Evolutionary conservation across 2,113 vertebrate species (phyloP), one percentile per base, ranked within the genome.

Genomic region (Stigmatopora nigra): DNA sequence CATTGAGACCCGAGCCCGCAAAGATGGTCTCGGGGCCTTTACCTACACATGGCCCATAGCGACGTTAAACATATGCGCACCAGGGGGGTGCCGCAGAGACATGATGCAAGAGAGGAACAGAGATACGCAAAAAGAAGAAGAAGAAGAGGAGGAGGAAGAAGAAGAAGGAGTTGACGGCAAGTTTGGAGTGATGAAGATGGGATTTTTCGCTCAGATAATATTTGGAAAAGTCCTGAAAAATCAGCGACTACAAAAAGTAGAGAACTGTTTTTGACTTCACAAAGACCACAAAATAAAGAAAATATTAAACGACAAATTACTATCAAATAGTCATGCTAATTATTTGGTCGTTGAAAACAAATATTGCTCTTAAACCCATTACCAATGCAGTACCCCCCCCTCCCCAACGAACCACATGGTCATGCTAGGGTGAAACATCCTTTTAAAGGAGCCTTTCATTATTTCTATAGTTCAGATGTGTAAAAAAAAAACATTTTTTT

Each of bases 11-110:
- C 89, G 94, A 93, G 85, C 96, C 97, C 74, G 95, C 94, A 94
- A 97, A 98, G 93, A 99, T 96, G 82, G 95, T 99, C 91, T 99
- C 97, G 91, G 97, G 97, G 87, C 97, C 97, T 93, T 99, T 99
- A 95, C 97, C 97, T 99, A 95, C 91, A 94, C 90, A 98, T 92
- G 95, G 93, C 91, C 93, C 94, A 96, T 92, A 93, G 88, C 90
- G 91, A 92, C 90, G 70, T 87, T 87, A 87, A 5, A 81, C 80
- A 78, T 45, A 75, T 63, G 73, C 70, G 79, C 60, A 80, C 20
- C 78, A 64, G 70, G 61, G 25, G 49, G 72, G 61, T 67, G 59
- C 80, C 41, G 75, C 12, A 74, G 48, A 72, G 14, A 58, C 31
- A 68, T 70, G 63, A 79, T 57, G 80, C 65, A 76, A 75, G 65